phyloP scores from a whole-genome alignment of 2,888 invertebrate genomes.

The Gastracanthus pulcherrimus region DNA sequence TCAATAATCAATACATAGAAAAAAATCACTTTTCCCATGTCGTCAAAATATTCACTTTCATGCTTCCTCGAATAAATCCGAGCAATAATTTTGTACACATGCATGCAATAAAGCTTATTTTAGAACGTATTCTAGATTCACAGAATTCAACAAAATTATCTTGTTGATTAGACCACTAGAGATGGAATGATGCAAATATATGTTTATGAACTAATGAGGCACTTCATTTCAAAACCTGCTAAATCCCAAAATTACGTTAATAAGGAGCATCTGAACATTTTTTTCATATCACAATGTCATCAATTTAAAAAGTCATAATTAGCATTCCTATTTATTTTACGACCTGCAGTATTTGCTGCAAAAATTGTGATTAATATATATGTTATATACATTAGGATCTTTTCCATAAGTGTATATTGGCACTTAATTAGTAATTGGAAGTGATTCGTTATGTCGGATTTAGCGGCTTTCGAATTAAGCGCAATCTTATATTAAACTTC shows the following conservation, averaged over 20 bases:
- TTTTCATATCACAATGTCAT: neutral
- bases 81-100: neutral
- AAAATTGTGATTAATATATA: too few species aligned
- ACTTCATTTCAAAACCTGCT: neutral
- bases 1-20: neutral
- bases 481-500: neutral
- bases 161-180: constrained; percentile 13
- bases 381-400: too few species aligned
- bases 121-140: neutral
- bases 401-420: too few species aligned
- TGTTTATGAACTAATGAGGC: constrained; percentile 1
- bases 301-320: too few species aligned
- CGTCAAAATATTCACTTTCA: neutral
- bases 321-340: neutral
- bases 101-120: neutral
- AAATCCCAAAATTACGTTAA: neutral
- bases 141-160: neutral
- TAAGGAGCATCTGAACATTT: neutral
- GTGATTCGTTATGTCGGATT: too few species aligned
- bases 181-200: neutral
- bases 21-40: neutral
- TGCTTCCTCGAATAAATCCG: neutral
- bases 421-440: too few species aligned
- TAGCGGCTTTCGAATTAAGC: constrained; percentile 4
- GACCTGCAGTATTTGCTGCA: too few species aligned